A percentile compares a stretch with the other conserved stretches of the same genome.
phyloP scores from a whole-genome alignment of 35 echinoderm and acorn worm genomes.

The Holothuria glaberrima region DNA sequence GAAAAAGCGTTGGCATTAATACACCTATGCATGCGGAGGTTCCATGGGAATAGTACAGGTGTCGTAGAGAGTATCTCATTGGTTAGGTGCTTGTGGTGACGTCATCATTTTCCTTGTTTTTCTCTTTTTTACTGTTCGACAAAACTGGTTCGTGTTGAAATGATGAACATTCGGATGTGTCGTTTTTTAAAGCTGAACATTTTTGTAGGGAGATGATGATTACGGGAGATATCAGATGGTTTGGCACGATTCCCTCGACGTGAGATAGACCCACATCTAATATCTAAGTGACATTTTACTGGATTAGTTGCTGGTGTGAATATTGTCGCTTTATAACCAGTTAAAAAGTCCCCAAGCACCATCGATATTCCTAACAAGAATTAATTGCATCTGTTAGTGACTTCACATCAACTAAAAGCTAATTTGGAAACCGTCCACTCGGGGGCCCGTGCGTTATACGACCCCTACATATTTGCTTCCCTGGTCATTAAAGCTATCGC shows the following conservation, averaged over 20 bases:
- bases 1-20: constrained; percentile 24
- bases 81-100: constrained; percentile 16
- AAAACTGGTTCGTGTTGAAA: constrained; percentile 44
- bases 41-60: constrained; percentile 58
- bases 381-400: constrained; percentile 55
- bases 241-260: constrained; percentile 4
- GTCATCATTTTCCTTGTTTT: constrained; percentile 22
- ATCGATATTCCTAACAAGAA: constrained; percentile 18
- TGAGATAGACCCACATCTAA: constrained; percentile 31
- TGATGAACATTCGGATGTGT: constrained; percentile 34
- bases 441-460: constrained; percentile 20
- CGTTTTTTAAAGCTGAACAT: not conserved
- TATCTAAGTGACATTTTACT: constrained; percentile 46
- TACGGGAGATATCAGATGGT: constrained; percentile 32
- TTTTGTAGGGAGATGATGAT: not conserved
- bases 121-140: constrained; percentile 18
- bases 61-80: constrained; percentile 34
- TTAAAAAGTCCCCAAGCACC: constrained; percentile 61
- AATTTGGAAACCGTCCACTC: constrained; percentile 24
- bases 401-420: constrained; percentile 54
- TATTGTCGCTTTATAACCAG: constrained; percentile 38
- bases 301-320: constrained; percentile 17
- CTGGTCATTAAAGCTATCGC: constrained; percentile 45
- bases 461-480: constrained; percentile 27
- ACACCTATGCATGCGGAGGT: constrained; percentile 12